phyloP scores from a whole-genome alignment of 2,113 vertebrate genomes.

The Spilogale gracilis region DNA sequence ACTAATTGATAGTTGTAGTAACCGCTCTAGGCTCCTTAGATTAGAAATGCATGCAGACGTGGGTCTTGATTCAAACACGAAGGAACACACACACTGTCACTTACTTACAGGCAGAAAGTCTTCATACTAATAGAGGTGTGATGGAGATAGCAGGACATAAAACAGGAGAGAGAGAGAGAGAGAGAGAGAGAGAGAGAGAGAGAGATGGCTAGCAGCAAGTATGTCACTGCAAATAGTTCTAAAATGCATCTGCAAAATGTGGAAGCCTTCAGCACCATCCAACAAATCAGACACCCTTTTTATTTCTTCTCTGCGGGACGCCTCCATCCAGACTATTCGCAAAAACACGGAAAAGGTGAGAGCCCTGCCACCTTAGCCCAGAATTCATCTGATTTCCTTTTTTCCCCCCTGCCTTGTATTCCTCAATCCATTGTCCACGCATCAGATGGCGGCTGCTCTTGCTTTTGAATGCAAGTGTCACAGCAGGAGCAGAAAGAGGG shows the following conservation, averaged over 20 bases:
- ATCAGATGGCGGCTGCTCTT: slow-evolving; percentile 86
- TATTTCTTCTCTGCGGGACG: slow-evolving; percentile 87
- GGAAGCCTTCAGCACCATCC: slow-evolving; percentile 87
- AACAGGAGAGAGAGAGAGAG: slow-evolving; percentile 84
- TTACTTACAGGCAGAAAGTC: slow-evolving; percentile 86
- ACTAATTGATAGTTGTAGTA: slow-evolving; percentile 89
- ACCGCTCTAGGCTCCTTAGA: slow-evolving; percentile 85
- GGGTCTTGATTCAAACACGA: slow-evolving; percentile 85
- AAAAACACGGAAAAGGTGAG: slow-evolving; percentile 88
- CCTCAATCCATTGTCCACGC: slow-evolving; percentile 87
- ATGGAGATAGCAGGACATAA: slow-evolving; percentile 87
- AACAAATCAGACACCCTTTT: slow-evolving; percentile 88
- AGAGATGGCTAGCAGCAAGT: slow-evolving; percentile 85
- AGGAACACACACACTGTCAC: slow-evolving; percentile 82
- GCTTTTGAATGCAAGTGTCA: slow-evolving; percentile 88
- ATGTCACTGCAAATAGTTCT: slow-evolving; percentile 87
- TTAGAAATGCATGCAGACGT: slow-evolving; percentile 86
- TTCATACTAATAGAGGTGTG: slow-evolving; percentile 86
- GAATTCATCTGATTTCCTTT: slow-evolving; percentile 87
- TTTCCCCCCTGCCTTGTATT: slow-evolving; percentile 83
- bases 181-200: slow-evolving; percentile 77
- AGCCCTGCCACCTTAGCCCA: slow-evolving; percentile 88
- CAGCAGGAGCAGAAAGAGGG: slow-evolving; percentile 86
- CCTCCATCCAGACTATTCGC: slow-evolving; percentile 86
- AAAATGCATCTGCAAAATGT: slow-evolving; percentile 87